These are phyloP conservation scores for Platypus cylindrus DNA, from an alignment of 2,888 invertebrate species.

Conservation along the genomic window DNA sequence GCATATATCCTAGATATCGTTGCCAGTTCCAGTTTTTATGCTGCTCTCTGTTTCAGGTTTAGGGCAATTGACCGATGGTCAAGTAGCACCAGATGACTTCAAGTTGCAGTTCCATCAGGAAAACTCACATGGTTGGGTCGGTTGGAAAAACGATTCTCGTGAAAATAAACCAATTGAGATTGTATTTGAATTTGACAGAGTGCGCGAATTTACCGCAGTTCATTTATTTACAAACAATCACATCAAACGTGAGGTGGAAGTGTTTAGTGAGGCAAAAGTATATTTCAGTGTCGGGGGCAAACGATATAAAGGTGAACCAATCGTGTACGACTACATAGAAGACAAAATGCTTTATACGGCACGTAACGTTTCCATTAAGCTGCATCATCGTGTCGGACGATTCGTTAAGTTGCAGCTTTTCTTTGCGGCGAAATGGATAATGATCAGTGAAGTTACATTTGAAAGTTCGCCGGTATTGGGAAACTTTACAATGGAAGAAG, in stretches of 20 bases:
- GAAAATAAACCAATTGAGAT: constrained; percentile 52
- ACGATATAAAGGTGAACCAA: constrained; percentile 63
- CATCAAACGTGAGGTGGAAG: constrained; percentile 72
- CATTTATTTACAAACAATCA: constrained; percentile 77
- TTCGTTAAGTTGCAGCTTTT: constrained; percentile 66
- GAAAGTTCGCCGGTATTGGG: constrained; percentile 44
- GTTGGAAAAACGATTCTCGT: constrained; percentile 73
- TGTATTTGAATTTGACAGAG: constrained; percentile 72
- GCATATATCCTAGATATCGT: neutral
- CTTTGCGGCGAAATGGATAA: constrained; percentile 75
- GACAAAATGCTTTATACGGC: constrained; percentile 71
- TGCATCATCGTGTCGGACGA: constrained; percentile 68
- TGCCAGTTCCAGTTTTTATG: neutral
- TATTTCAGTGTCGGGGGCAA: constrained; percentile 69
- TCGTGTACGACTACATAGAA: constrained; percentile 57
- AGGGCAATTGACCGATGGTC: constrained; percentile 76
- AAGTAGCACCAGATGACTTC: constrained; percentile 63
- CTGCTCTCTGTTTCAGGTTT: constrained; percentile 36
- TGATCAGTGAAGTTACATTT: constrained; percentile 82
- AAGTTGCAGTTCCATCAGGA: constrained; percentile 48
- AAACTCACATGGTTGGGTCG: constrained; percentile 70
- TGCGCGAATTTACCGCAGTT: constrained; percentile 74
- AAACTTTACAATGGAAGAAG: constrained; percentile 30
- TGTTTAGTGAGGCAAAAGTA: constrained; percentile 67
- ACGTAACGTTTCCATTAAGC: constrained; percentile 67